phyloP scores from a whole-genome alignment of 30 jellyfish, hydroid and myxozoan species.

The Cassiopea xamachana region DNA sequence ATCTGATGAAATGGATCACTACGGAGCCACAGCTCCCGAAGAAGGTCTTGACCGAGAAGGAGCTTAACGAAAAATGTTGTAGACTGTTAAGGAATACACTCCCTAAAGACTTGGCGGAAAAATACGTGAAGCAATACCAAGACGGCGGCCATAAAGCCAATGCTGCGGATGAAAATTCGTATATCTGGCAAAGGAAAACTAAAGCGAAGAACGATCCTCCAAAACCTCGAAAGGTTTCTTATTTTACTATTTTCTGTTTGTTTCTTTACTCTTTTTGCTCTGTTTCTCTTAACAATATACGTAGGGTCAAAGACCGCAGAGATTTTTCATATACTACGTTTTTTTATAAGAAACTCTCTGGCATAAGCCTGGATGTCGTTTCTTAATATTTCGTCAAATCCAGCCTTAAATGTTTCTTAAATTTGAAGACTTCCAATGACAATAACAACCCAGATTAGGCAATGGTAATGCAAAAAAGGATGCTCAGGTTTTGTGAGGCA shows the following conservation, averaged over 20 bases:
- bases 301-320: too few species aligned
- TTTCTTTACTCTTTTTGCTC: background rate
- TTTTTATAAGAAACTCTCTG: too few species aligned
- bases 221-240: slow-evolving; percentile 26
- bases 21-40: slow-evolving; percentile 15
- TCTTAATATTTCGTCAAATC: too few species aligned
- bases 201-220: background rate
- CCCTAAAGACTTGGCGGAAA: slow-evolving; percentile 65
- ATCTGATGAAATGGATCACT: background rate
- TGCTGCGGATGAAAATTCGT: background rate
- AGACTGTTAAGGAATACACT: slow-evolving; percentile 34
- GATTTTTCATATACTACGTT: too few species aligned
- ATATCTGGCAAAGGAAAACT: slow-evolving; percentile 4
- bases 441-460: too few species aligned
- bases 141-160: background rate
- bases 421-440: too few species aligned
- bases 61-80: slow-evolving; percentile 28
- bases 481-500: too few species aligned
- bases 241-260: background rate
- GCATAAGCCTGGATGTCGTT: too few species aligned
- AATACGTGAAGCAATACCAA: slow-evolving; percentile 26
- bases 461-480: too few species aligned
- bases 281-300: too few species aligned
- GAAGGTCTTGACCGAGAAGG: slow-evolving; percentile 48
- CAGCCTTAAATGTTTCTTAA: too few species aligned